Base-by-base conservation (phyloP, 2,797 vertebrate species). In the Ciconia nigra region DNA sequence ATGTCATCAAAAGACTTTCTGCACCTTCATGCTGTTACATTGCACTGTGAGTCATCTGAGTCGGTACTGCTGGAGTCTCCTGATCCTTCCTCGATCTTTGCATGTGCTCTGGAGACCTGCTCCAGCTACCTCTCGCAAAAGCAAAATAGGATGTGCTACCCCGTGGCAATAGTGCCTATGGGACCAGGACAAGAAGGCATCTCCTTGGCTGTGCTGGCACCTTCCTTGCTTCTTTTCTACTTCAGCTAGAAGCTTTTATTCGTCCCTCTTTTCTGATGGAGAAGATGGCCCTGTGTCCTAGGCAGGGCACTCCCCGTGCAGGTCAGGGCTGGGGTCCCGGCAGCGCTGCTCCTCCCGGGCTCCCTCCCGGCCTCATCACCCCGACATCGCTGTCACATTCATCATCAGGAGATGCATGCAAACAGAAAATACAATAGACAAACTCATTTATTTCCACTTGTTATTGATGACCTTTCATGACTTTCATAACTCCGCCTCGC, bases 391-490 rank as follows among this genome's bases (percentile, higher is more conserved):
- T 24, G 47, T 17, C 87, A 73, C 70, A 41, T 87, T 69, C 44
- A 61, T 61, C 72, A 81, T 4, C 1, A 4, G 47, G 28, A 5
- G 3, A 77, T 26, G 42, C 42, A 85, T 0, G 4, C 57, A 83
- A 82, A 85, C 87, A 83, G 70, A 84, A 84, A 92, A 88, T 35
- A 90, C 89, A 96, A 95, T 7, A 72, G 79, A 77, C 57, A 7
- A 67, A 83, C 66, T 91, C 66, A 76, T 93, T 92, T 96, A 92
- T 91, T 94, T 77, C 80, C 54, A 51, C 87, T 95, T 93, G 92
- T 90, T 96, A 96, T 83, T 87, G 95, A 96, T 91, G 93, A 96
- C 93, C 92, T 97, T 93, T 96, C 92, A 59, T 61, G 83, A 92
- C 82, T 92, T 92, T 95, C 92, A 25, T 57, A 95, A 87, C 86